These are phyloP conservation scores for Pelobates fuscus DNA, from an alignment of 2,113 vertebrate species.

Conservation along the genomic window DNA sequence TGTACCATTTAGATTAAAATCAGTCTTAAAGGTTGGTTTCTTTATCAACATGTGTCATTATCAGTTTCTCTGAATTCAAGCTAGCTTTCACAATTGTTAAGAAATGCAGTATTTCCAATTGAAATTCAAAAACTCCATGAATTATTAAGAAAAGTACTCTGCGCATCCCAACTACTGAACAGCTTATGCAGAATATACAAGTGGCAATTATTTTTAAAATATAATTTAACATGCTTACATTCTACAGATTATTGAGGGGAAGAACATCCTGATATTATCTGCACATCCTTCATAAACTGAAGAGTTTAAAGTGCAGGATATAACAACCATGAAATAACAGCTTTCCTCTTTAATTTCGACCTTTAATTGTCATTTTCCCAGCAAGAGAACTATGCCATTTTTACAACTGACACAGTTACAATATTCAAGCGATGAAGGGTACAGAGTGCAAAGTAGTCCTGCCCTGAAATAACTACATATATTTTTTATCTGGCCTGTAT, in stretches of 20 bases:
- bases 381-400: not conserved
- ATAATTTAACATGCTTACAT: conserved; percentile 29
- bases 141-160: conserved; percentile 1
- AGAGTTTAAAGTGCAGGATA: conserved; percentile 32
- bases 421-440: conserved; percentile 9
- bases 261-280: conserved; percentile 9
- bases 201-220: conserved; percentile 40
- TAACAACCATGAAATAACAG: conserved; percentile 10
- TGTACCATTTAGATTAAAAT: too few relatives aligned
- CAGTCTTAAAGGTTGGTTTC: too few relatives aligned
- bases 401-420: not conserved
- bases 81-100: too few relatives aligned
- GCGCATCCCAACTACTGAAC: not conserved
- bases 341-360: conserved; percentile 17
- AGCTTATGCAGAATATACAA: conserved; percentile 5
- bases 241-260: conserved; percentile 18
- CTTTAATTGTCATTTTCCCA: conserved; percentile 15
- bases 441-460: conserved; percentile 11
- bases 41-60: too few relatives aligned
- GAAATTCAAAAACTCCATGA: conserved; percentile 1
- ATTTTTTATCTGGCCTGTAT: conserved; percentile 17
- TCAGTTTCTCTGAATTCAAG: too few relatives aligned
- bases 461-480: conserved; percentile 20
- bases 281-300: conserved; percentile 18
- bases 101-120: conserved; percentile 4